Base-by-base conservation (phyloP, 2,888 invertebrate species). In the Phaedon cochleariae region DNA sequence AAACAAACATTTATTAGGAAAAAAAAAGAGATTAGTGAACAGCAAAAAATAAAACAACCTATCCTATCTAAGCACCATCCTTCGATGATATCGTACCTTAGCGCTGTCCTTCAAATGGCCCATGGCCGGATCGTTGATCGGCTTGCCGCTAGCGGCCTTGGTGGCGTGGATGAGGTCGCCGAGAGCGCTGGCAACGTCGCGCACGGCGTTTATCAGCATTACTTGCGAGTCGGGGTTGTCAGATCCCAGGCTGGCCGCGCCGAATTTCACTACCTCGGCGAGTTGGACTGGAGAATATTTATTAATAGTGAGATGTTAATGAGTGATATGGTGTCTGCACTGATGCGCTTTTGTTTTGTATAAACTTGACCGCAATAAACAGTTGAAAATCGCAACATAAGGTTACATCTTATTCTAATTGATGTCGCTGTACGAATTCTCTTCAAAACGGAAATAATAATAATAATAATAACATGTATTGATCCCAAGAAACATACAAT, bases 221-320 rank as follows among this genome's bases (percentile, higher is more conserved):
- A 98, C 97, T 85, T 99, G 99, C 0, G 98, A 96, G 83, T 99
- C 98, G 0, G 97, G 94, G 84, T 95, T 96, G 74, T 93, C 90
- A 0, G 95, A 90, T 51, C 97, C 97, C 60, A 99, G 88, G 61
- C 97, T 96, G 62, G 96, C 94, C 3, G 99, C 99, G 45, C 99
- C 99, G 69, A 92, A 92, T 82, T 99, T 99, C 20, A 99, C 98
- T 20, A 98, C 97, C 80, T 98, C 98, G 29, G 98, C 95, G 29
- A 99, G 87, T 86, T 96, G 94, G 49, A 96, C 95, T 91, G 55
- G 62, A 73, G 67, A 49, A 46, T 65, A 59, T n/a, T n/a, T n/a
- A n/a, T 2, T 34, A n/a, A 31, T 17, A n/a, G n/a, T n/a, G n/a
- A n/a, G n/a, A n/a, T n/a, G n/a, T n/a, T n/a, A n/a, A n/a, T n/a